phyloP scores from a whole-genome alignment of 1,140 invertebrate species.

The Euwallacea similis region DNA sequence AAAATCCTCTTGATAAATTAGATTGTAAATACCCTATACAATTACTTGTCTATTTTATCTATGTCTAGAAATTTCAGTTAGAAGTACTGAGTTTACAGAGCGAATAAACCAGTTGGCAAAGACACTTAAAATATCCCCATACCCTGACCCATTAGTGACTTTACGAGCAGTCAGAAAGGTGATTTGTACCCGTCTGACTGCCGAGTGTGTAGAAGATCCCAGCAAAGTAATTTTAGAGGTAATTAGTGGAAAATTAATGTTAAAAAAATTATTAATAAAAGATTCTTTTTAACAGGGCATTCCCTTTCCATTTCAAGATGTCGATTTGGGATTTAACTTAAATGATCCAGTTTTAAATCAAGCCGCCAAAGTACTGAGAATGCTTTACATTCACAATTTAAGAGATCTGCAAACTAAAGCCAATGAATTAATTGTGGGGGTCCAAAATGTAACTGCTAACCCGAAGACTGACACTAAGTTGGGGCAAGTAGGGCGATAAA shows the following conservation, averaged over 20 bases:
- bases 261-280: not conserved
- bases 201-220: constrained; percentile 67
- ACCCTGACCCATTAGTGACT: constrained; percentile 79
- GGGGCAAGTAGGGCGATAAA: constrained; percentile 84
- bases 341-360: constrained; percentile 73
- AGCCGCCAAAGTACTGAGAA: constrained; percentile 78
- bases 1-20: constrained; percentile 81
- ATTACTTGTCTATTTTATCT: too few relatives aligned
- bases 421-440: constrained; percentile 89
- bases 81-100: constrained; percentile 77
- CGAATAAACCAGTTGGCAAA: constrained; percentile 78
- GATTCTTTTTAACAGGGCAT: constrained; percentile 59
- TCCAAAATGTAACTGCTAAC: constrained; percentile 92
- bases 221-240: constrained; percentile 51
- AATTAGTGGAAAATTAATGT: constrained; percentile 16
- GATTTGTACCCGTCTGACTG: constrained; percentile 67
- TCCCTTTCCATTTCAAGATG: constrained; percentile 68
- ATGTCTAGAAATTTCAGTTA: constrained; percentile 64
- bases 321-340: constrained; percentile 68
- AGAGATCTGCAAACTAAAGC: constrained; percentile 91
- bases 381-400: constrained; percentile 90
- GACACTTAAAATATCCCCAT: constrained; percentile 75
- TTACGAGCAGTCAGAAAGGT: constrained; percentile 74
- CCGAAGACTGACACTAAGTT: constrained; percentile 95
- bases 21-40: constrained; percentile 71